These are phyloP conservation scores for Mylabris sibirica DNA, from an alignment of 2,888 invertebrate genomes.

Conservation along the genomic window DNA sequence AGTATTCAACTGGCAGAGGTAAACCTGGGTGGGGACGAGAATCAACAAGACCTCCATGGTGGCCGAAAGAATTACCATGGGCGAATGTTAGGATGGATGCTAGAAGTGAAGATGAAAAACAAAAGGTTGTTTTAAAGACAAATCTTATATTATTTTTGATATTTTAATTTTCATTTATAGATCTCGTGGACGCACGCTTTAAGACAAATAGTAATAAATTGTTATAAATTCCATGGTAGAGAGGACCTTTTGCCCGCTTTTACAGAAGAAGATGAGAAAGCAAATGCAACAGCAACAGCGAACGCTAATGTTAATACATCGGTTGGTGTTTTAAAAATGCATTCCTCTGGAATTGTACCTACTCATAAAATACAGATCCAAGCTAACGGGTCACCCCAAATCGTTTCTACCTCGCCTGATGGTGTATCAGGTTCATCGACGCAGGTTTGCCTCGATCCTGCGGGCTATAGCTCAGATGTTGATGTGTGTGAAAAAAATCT, in stretches of 20 bases:
- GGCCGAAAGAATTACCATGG: constrained; percentile 98
- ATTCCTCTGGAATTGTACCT: constrained; percentile 60
- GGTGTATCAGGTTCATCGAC: constrained; percentile 63
- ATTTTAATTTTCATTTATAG: constrained; percentile 62
- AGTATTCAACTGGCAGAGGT: constrained; percentile 95
- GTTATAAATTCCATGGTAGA: constrained; percentile 96
- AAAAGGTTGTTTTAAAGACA: no score
- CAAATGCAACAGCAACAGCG: constrained; percentile 67
- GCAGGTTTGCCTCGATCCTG: constrained; percentile 81
- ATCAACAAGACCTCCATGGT: constrained; percentile 95
- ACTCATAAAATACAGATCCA: constrained; percentile 64
- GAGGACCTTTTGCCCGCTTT: constrained; percentile 95
- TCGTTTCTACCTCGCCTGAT: constrained; percentile 64
- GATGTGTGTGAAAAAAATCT: constrained; percentile 67
- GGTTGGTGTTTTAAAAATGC: constrained; percentile 65
- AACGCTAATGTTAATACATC: constrained; percentile 61
- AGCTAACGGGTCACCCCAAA: constrained; percentile 64
- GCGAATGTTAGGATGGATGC: constrained; percentile 98
- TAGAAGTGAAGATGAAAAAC: constrained; percentile 94
- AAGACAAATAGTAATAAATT: constrained; percentile 95
- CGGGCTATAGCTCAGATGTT: constrained; percentile 74
- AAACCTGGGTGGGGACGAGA: constrained; percentile 98
- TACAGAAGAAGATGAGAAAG: constrained; percentile 88
- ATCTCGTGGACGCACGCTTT: constrained; percentile 98
- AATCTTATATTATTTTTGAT: constrained; percentile 12